Percentiles rank a stretch among this genome's conserved stretches.
phyloP scores from a whole-genome alignment of 2,797 vertebrate species.

The Antrozous pallidus region DNA sequence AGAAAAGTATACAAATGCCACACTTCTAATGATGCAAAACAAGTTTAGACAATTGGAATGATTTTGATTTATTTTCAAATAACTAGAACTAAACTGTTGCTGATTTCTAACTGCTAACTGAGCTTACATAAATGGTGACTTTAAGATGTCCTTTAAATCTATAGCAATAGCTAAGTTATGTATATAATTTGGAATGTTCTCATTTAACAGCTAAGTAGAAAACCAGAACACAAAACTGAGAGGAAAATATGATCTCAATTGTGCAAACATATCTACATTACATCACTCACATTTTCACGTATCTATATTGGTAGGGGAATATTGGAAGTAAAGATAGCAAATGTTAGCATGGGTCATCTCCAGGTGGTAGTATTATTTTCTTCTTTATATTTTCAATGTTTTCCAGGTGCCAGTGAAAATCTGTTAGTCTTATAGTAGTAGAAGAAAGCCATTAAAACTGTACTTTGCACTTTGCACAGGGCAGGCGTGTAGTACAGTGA shows the following conservation, averaged over 20 bases:
- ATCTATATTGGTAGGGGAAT: no score
- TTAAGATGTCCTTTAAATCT: neutral
- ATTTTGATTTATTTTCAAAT: constrained; percentile 36
- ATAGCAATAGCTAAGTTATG: neutral
- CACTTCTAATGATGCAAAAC: neutral
- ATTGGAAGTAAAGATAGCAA: neutral
- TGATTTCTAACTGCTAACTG: constrained; percentile 3
- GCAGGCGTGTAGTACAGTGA: neutral
- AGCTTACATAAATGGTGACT: neutral
- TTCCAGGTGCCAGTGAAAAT: constrained; percentile 18
- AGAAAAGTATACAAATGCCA: constrained; percentile 1
- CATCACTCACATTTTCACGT: constrained; percentile 1
- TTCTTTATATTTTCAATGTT: constrained; percentile 28
- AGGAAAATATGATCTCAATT: neutral
- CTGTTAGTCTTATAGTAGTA: constrained; percentile 1
- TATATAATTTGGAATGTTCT: neutral
- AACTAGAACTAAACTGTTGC: neutral
- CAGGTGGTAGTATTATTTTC: neutral
- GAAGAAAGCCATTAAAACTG: constrained; percentile 6
- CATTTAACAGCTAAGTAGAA: constrained; percentile 1
- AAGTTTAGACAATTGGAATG: neutral
- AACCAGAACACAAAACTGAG: neutral
- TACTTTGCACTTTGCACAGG: neutral
- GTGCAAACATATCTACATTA: neutral
- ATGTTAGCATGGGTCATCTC: neutral